Percentiles rank a stretch among this genome's conserved stretches.
Conservation (phyloP, 2,797 vertebrate species). For the Numenius phaeopus region DNA sequence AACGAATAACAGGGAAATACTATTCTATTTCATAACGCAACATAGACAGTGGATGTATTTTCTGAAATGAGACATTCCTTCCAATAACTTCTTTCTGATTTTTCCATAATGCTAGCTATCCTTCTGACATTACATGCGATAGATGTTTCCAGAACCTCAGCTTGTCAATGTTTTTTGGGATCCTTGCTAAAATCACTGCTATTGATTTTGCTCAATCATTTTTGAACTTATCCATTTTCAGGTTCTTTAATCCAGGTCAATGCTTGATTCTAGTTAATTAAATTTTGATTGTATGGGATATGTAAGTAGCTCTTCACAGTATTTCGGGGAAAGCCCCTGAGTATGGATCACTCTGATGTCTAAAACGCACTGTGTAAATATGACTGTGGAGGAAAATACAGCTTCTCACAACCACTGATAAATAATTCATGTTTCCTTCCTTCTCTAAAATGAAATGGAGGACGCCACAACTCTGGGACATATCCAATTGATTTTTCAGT, state of each 20-base stretch:
- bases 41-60: not conserved
- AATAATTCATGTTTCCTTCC: not conserved
- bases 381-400: not conserved
- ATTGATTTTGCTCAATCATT: not conserved
- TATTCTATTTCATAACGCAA: not conserved
- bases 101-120: not conserved
- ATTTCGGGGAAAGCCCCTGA: not conserved
- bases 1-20: not conserved
- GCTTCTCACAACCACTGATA: not conserved
- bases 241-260: not conserved
- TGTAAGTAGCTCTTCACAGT: not conserved
- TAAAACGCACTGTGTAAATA: not conserved
- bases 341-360: not conserved
- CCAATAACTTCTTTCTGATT: not conserved
- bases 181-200: not conserved
- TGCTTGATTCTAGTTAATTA: not conserved
- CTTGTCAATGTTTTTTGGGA: not conserved
- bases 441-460: not conserved
- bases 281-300: not conserved
- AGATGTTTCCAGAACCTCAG: not conserved
- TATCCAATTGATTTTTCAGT: not conserved
- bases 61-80: not conserved
- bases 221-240: not conserved
- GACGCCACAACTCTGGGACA: not conserved
- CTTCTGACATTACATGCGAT: not conserved